Base-by-base conservation (phyloP, 1,140 invertebrate species). In the Drosophila mayri region DNA sequence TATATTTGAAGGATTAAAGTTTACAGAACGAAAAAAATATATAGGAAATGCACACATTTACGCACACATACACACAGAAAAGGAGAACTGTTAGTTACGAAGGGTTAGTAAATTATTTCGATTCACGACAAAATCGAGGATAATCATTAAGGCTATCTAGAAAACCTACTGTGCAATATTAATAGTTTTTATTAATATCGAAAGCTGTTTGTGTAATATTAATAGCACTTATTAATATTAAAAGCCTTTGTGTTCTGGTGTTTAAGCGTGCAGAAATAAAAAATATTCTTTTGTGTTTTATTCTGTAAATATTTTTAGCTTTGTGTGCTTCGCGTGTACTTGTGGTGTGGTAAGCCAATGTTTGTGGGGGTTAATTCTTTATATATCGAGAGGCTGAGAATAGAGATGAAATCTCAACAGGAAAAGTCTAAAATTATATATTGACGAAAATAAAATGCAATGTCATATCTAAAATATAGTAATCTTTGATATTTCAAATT, bases 71-170 rank as follows among this genome's bases (percentile, higher is more conserved):
- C 49, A 58, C 47, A 40, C 47, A 54, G 30, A 67, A 57, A 54
- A 55, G 55, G 62, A 67, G 22, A 77, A 68, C 41, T 37, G 65
- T 78, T 71, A 78, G 58, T 59, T 18, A 37, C 25, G 18, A n/a
- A 40, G 11, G n/a, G 12, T 60, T 40, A 28, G 20, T 46, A 18
- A 9, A 52, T 22, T 58, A 41, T 71, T 71, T n/a, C 12, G 63
- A 35, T 40, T 6, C 9, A 16, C 35, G 20, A 50, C 12, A 12
- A 16, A n/a, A 67, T 67, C 65, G 16, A 65, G 11, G 18, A 25
- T 8, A 18, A 40, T 47, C 35, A 18, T 64, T 46, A 30, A 14
- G 61, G 43, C 10, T 16, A 18, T 41, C n/a, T 18, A 35, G 16
- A 67, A 68, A 30, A 50, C 28, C 0, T 25, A 66, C 30, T 16